phyloP scores from a whole-genome alignment of 2,888 invertebrate species.

The Phortica okadai region DNA sequence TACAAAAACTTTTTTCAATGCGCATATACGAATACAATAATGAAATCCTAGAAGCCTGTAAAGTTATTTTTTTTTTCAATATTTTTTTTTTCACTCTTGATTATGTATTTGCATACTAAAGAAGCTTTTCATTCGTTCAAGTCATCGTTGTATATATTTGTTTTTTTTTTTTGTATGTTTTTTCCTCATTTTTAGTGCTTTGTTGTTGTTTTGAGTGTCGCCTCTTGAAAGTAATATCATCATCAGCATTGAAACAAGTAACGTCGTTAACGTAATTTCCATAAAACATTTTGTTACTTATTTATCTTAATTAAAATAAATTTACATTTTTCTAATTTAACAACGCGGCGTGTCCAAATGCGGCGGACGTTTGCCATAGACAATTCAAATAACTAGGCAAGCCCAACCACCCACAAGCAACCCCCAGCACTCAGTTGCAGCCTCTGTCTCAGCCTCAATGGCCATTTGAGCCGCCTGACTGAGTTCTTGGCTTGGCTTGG shows the following conservation, averaged over 20 bases:
- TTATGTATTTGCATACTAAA: constrained; percentile 66
- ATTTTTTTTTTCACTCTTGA: constrained; percentile 49
- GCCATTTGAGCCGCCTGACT: background rate
- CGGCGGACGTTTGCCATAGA: constrained; percentile 45
- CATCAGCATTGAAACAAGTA: constrained; percentile 50
- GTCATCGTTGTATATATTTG: background rate
- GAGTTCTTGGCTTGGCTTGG: constrained; percentile 6
- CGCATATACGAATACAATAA: constrained; percentile 47
- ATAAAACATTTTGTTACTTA: constrained; percentile 75
- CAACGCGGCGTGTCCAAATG: constrained; percentile 60
- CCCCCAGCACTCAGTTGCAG: constrained; percentile 30
- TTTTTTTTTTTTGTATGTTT: background rate
- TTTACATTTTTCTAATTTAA: constrained; percentile 76
- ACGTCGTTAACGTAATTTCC: constrained; percentile 74
- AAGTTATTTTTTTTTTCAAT: constrained; percentile 39
- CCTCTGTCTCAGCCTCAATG: background rate
- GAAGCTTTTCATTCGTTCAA: constrained; percentile 47
- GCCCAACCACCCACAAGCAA: background rate
- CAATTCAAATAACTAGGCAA: constrained; percentile 8
- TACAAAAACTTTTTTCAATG: constrained; percentile 52
- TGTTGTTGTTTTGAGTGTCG: constrained; percentile 54
- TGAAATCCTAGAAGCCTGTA: background rate
- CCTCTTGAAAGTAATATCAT: constrained; percentile 64
- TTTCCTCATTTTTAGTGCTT: background rate
- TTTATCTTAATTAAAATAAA: constrained; percentile 76